Conservation (phyloP, 2,797 vertebrate species). For the Thamnophis elegans region DNA sequence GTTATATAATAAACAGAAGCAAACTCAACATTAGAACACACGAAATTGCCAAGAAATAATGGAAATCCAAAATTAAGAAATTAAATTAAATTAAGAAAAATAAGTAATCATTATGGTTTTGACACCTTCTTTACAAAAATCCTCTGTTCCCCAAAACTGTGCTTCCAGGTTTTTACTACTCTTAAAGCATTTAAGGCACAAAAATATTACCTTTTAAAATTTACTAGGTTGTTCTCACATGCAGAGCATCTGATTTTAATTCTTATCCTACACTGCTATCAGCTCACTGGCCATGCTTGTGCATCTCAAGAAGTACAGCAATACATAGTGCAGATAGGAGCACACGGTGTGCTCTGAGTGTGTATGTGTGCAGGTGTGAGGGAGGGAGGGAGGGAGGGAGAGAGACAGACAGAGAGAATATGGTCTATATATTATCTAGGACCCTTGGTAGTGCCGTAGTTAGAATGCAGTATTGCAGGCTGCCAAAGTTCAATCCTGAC, state of each 20-base stretch:
- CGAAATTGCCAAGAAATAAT: neutral
- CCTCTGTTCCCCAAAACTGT: neutral
- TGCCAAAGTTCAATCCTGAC: neutral
- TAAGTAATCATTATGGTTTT: neutral
- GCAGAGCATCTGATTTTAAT: neutral
- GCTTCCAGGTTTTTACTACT: neutral
- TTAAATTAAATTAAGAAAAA: neutral
- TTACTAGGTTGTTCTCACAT: neutral
- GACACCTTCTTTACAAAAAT: neutral
- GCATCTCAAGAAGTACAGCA: neutral
- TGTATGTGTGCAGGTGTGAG: neutral
- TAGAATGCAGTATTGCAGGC: neutral
- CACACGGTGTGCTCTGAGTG: neutral
- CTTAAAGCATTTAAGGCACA: neutral
- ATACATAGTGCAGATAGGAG: neutral
- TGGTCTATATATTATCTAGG: neutral
- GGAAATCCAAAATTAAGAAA: neutral
- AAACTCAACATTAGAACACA: neutral
- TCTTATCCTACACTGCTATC: neutral
- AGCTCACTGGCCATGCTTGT: neutral
- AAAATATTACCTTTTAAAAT: neutral
- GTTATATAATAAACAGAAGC: neutral
- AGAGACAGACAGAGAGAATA: neutral
- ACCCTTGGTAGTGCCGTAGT: neutral
- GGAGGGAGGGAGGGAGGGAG: fast-evolving